Percentiles rank a stretch among this genome's conserved stretches.
Conservation (phyloP, 2,113 vertebrate species). For the Tympanuchus pallidicinctus region DNA sequence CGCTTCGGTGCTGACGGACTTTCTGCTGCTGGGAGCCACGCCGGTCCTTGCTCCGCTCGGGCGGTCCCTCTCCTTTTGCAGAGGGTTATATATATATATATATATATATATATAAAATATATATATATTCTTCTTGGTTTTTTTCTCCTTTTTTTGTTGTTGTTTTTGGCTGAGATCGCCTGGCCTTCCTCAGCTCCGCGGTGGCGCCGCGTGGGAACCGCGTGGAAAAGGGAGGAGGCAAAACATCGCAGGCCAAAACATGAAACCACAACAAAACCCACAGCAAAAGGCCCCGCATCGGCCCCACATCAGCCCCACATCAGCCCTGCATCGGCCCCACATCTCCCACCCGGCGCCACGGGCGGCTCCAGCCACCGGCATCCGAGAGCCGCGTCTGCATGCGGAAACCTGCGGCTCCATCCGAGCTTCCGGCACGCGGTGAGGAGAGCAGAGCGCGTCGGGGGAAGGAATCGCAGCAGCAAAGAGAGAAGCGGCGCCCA, state of each 20-base stretch:
- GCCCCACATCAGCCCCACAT: no score
- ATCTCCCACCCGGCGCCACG: no score
- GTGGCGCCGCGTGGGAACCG: slow-evolving; percentile 72
- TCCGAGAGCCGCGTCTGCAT: slow-evolving; percentile 60
- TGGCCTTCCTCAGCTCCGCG: slow-evolving; percentile 67
- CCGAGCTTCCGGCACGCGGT: slow-evolving; percentile 71
- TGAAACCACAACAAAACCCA: no score
- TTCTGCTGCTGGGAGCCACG: slow-evolving; percentile 64
- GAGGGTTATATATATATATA: slow-evolving; percentile 55
- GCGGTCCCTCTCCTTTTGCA: slow-evolving; percentile 79
- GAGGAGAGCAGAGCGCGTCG: slow-evolving; percentile 68
- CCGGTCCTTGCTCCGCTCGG: slow-evolving; percentile 66
- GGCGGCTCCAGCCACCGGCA: no score
- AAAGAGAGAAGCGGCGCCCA: no score
- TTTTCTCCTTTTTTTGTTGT: slow-evolving; percentile 6
- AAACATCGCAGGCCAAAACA: neutral
- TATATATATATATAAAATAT: neutral
- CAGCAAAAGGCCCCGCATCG: no score
- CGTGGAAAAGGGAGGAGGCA: slow-evolving; percentile 71
- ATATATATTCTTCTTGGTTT: slow-evolving; percentile 4
- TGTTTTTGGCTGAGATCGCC: slow-evolving; percentile 76
- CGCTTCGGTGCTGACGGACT: slow-evolving; percentile 58
- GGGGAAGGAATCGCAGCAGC: no score
- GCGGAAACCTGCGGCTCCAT: slow-evolving; percentile 65
- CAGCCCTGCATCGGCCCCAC: no score